phyloP scores from a whole-genome alignment of 1,140 invertebrate genomes.

The Oedothorax gibbosus region DNA sequence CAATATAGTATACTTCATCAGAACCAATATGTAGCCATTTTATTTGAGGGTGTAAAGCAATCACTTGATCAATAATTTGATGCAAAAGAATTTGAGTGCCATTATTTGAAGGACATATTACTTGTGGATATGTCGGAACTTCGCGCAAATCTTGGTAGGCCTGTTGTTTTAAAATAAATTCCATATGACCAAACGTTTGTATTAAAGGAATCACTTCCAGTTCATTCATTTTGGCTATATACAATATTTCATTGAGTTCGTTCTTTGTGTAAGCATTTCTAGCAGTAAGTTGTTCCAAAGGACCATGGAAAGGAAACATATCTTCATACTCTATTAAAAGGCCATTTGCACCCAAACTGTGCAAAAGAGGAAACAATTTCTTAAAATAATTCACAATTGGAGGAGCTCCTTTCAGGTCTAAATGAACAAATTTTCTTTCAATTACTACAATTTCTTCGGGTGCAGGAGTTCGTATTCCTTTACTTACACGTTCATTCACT shows the following conservation, averaged over 20 bases:
- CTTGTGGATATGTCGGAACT: conserved; percentile 71
- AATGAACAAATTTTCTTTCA: conserved; percentile 76
- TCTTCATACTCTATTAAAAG: conserved; percentile 73
- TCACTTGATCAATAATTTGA: conserved; percentile 73
- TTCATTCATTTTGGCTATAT: conserved; percentile 69
- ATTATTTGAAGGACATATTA: conserved; percentile 71
- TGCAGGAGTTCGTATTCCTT: conserved; percentile 28
- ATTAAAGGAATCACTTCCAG: conserved; percentile 73
- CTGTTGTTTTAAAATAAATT: conserved; percentile 73
- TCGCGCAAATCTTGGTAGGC: conserved; percentile 72
- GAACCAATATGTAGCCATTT: conserved; percentile 70
- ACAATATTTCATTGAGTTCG: conserved; percentile 68
- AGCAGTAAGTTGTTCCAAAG: conserved; percentile 73
- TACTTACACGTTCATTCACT: conserved; percentile 42
- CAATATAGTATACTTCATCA: conserved; percentile 71
- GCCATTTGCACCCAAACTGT: conserved; percentile 74
- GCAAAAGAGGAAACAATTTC: conserved; percentile 78
- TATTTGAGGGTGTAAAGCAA: conserved; percentile 67
- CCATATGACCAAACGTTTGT: conserved; percentile 75
- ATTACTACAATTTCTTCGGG: conserved; percentile 52
- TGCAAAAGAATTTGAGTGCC: conserved; percentile 71
- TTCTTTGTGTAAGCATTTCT: conserved; percentile 70
- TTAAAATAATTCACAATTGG: conserved; percentile 70
- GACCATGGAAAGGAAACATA: conserved; percentile 71
- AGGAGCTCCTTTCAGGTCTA: conserved; percentile 92